Base-by-base conservation (phyloP, 2,888 invertebrate species). In the Dicycla oo region DNA sequence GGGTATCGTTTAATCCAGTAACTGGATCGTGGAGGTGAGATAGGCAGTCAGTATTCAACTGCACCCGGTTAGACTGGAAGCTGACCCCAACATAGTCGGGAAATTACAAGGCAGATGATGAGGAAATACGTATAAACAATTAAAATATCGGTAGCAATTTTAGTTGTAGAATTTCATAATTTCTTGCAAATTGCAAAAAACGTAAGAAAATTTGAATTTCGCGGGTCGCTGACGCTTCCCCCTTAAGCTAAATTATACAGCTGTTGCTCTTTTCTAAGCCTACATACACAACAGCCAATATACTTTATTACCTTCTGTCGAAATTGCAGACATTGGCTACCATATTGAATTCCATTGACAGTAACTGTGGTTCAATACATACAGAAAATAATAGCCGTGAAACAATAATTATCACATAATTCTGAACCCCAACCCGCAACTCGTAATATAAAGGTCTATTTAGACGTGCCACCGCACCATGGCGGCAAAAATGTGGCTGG, bases 341-440 rank as follows among this genome's bases (percentile, higher is more conserved):
- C 58, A 23, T 40, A 74, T 56, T 47, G 40, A 61, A 61, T 75
- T 56, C 26, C 30, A 20, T 63, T 34, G 34, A 79, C 79, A 67
- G 66, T 75, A 26, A 67, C 79, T 61, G 66, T 67, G 45, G 45
- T 79, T 61, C 30, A 71, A 67, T 20, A n/a, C 30, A 66, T 75
- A 51, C 43, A 40, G 57, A 54, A 60, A 71, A 79, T 79, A 69
- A 70, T 75, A 70, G 63, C 65, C 6, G 53, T 67, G 15, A 40
- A 30, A 62, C 62, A 62, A 60, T 61, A 78, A 78, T 78, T 77
- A 80, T 73, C 80, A 54, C 63, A 57, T 80, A 58, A 68, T 74
- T 69, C 23, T 51, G 43, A 18, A 43, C 38, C 51, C 2, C 49
- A 54, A 43, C 40, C 13, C 3, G 18, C 23, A 30, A 51, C 30